phyloP scores from a whole-genome alignment of 2,888 invertebrate genomes.

The Microplitis manilae region DNA sequence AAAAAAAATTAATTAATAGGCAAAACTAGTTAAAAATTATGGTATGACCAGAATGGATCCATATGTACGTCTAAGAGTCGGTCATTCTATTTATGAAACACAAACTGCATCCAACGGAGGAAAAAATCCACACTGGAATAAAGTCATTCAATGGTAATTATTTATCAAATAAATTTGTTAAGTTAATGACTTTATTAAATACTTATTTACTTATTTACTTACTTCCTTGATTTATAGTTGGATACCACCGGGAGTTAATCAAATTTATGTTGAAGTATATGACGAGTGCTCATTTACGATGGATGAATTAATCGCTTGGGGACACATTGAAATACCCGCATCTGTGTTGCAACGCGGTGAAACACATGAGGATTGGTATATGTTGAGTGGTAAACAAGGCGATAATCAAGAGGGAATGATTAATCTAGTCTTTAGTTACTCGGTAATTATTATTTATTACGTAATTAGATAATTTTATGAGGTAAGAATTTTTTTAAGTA shows the following conservation, averaged over 20 bases:
- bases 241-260: slow-evolving; percentile 90
- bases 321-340: slow-evolving; percentile 89
- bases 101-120: slow-evolving; percentile 95
- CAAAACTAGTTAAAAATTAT: slow-evolving; percentile 94
- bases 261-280: slow-evolving; percentile 93
- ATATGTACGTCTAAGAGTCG: slow-evolving; percentile 92
- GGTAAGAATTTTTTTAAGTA: not conserved
- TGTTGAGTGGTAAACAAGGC: slow-evolving; percentile 94
- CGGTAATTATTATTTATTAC: slow-evolving; percentile 72
- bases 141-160: slow-evolving; percentile 88
- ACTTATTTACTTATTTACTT: not conserved
- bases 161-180: slow-evolving; percentile 1
- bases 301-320: slow-evolving; percentile 97
- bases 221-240: slow-evolving; percentile 73
- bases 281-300: slow-evolving; percentile 97
- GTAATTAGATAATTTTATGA: not conserved
- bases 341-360: slow-evolving; percentile 83
- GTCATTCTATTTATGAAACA: slow-evolving; percentile 96
- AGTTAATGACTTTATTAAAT: slow-evolving; percentile 1
- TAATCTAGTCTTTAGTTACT: slow-evolving; percentile 89
- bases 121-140: slow-evolving; percentile 96
- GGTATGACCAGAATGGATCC: slow-evolving; percentile 97
- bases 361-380: slow-evolving; percentile 96
- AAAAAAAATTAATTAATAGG: slow-evolving; percentile 70
- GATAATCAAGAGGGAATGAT: slow-evolving; percentile 95